Percentiles rank a stretch among this genome's conserved stretches.
Evolutionary conservation across 2,113 vertebrate species (phyloP).

Genomic region (Ictidomys tridecemlineatus): DNA sequence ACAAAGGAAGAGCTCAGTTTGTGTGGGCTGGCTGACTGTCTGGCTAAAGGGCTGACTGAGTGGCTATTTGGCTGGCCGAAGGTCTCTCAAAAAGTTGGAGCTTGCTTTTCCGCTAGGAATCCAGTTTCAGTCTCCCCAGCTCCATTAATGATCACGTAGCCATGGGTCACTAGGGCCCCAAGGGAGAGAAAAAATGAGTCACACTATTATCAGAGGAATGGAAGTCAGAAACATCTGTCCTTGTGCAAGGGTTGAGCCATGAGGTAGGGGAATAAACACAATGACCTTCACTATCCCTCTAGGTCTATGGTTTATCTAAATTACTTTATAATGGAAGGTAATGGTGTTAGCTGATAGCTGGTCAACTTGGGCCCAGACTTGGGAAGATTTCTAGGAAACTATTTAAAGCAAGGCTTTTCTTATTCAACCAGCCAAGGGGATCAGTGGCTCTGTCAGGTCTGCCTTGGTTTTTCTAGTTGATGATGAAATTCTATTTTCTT

Average conservation of each 20-base stretch:
- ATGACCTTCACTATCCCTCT: conserved; percentile 44
- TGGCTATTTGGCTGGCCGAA: not conserved
- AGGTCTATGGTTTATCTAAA: conserved; percentile 84
- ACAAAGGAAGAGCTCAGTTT: not conserved
- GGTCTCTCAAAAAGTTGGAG: not conserved
- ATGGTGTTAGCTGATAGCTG: not conserved
- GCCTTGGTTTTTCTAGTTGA: not conserved
- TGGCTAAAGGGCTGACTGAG: not conserved
- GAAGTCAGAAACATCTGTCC: conserved; percentile 69
- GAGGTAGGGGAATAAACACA: conserved; percentile 34
- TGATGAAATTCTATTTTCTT: conserved; percentile 22
- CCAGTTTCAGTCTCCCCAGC: conserved; percentile 18
- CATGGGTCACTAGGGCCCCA: not conserved
- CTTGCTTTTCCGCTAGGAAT: conserved; percentile 32
- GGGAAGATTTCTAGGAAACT: conserved; percentile 63
- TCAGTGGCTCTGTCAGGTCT: conserved; percentile 21
- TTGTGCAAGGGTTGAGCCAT: conserved; percentile 81
- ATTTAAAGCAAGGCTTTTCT: conserved; percentile 54
- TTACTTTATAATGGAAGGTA: conserved; percentile 83
- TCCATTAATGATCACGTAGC: conserved; percentile 39
- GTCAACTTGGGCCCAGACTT: conserved; percentile 50
- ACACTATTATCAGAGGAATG: conserved; percentile 53
- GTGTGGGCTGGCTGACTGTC: not conserved
- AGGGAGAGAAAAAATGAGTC: conserved; percentile 44
- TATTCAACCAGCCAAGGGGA: conserved; percentile 25